Conservation (phyloP, 2,888 invertebrate genomes). For the Chloroclystis v-ata region DNA sequence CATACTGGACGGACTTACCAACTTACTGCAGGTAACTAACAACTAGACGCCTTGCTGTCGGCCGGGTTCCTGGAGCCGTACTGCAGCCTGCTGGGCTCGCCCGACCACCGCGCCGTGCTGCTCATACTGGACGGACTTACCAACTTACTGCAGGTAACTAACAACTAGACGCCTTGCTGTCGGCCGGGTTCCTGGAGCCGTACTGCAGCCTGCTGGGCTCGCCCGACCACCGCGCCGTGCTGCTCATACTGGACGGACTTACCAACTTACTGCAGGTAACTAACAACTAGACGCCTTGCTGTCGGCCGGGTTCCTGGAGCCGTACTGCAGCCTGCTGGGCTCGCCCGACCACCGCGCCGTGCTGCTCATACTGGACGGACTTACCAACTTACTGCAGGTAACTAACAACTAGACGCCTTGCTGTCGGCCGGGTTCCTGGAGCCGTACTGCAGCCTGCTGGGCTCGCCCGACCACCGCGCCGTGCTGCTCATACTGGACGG, state of each 20-base stretch:
- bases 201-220: constrained; percentile 87
- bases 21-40: constrained; percentile 82
- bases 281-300: constrained; percentile 85
- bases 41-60: constrained; percentile 83
- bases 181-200: constrained; percentile 83
- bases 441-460: constrained; percentile 88
- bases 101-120: constrained; percentile 87
- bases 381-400: constrained; percentile 82
- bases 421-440: constrained; percentile 83
- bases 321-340: constrained; percentile 87
- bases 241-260: constrained; percentile 89
- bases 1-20: constrained; percentile 86
- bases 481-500: constrained; percentile 90
- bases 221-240: constrained; percentile 87
- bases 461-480: constrained; percentile 86
- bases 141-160: constrained; percentile 82
- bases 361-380: constrained; percentile 87
- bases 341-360: constrained; percentile 88
- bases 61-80: constrained; percentile 85
- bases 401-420: constrained; percentile 83
- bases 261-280: constrained; percentile 81
- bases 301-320: constrained; percentile 82
- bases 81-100: constrained; percentile 85
- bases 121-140: constrained; percentile 88
- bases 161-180: constrained; percentile 84